Percentiles rank a stretch among this genome's conserved stretches.
These are phyloP conservation scores for Ellobius talpinus DNA, from an alignment of 2,113 vertebrate genomes.

Conservation along the genomic window DNA sequence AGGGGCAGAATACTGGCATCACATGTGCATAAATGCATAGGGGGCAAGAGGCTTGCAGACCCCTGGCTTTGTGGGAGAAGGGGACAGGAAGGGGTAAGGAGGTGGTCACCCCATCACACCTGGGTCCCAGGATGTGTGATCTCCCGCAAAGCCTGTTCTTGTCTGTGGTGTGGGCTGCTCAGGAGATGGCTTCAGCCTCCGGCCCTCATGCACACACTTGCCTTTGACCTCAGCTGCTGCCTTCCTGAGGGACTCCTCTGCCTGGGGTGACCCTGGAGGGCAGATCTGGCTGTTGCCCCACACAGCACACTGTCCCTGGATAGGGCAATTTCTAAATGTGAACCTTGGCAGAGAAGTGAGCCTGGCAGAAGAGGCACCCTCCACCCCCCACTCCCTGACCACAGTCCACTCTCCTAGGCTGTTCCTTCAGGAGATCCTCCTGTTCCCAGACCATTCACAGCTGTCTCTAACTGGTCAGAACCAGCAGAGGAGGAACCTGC, in stretches of 20 bases:
- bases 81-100: no score
- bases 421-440: background rate
- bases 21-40: background rate
- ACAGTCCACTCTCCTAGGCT: rapidly evolving
- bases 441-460: background rate
- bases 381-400: no score
- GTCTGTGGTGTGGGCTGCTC: background rate
- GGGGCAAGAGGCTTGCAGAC: background rate
- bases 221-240: background rate
- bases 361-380: background rate
- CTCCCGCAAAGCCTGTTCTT: background rate
- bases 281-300: no score
- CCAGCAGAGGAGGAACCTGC: rapidly evolving
- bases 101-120: background rate
- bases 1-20: background rate
- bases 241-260: background rate
- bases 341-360: background rate
- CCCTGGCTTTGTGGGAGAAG: background rate
- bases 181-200: background rate
- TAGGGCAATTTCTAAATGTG: background rate
- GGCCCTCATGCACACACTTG: rapidly evolving
- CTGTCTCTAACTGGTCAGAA: background rate
- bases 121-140: background rate
- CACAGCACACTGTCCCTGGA: no score
- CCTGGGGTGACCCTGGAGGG: background rate